phyloP scores from a whole-genome alignment of 2,797 vertebrate species.

The Cynopterus sphinx region DNA sequence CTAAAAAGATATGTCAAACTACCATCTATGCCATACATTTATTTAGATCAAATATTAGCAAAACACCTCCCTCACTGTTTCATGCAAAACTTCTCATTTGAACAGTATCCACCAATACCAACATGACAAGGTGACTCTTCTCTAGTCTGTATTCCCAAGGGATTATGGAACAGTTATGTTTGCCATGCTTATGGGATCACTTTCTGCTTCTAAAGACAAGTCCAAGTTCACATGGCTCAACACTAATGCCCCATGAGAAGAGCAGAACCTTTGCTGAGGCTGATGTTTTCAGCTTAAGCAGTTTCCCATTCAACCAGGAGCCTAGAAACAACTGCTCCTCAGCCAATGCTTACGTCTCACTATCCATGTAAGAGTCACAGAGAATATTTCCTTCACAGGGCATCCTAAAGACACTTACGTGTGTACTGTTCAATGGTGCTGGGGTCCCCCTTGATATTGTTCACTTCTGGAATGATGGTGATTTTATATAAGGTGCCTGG shows the following conservation, averaged over 20 bases:
- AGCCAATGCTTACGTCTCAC: background rate
- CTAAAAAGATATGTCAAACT: background rate
- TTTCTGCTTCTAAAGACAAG: background rate
- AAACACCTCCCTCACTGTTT: background rate
- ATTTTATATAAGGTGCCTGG: slow-evolving; percentile 59
- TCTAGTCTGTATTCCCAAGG: background rate
- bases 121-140: background rate
- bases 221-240: background rate
- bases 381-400: background rate
- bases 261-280: background rate
- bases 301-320: background rate
- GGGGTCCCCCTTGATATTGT: background rate
- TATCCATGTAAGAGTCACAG: background rate
- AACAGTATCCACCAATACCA: background rate
- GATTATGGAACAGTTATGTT: background rate
- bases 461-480: background rate
- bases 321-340: background rate
- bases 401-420: background rate
- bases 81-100: background rate
- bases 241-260: background rate
- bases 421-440: background rate
- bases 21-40: background rate
- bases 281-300: background rate
- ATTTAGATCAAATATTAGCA: background rate
- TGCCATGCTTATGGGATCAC: background rate